phyloP scores from a whole-genome alignment of 92 coral and sea anemone species.

The Umimayanthus kanabou region DNA sequence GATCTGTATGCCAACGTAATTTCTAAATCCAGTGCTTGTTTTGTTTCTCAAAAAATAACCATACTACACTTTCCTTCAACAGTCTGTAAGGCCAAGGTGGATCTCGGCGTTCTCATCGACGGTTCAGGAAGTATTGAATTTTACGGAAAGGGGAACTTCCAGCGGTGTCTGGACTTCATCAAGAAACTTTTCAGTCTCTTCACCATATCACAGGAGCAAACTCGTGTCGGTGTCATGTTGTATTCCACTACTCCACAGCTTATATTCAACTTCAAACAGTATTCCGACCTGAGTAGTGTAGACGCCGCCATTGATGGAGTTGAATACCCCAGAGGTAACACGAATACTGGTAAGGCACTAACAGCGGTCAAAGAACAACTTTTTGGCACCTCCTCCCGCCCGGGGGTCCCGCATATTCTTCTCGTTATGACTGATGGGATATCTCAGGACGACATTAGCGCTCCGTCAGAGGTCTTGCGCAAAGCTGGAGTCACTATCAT shows the following conservation, averaged over 20 bases:
- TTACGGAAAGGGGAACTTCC: constrained; percentile 60
- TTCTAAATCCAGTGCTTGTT: too few relatives aligned
- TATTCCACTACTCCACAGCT: constrained; percentile 50
- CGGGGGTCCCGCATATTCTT: constrained; percentile 30
- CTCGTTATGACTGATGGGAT: constrained; percentile 47
- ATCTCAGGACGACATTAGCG: constrained; percentile 27
- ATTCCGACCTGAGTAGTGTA: constrained; percentile 48
- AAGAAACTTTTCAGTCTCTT: constrained; percentile 59
- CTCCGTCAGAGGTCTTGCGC: constrained; percentile 21
- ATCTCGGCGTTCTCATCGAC: constrained; percentile 23
- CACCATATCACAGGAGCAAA: constrained; percentile 49
- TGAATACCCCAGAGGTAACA: constrained; percentile 8
- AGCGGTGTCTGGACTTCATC: constrained; percentile 54
- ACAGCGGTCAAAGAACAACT: background rate
- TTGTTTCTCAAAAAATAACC: background rate
- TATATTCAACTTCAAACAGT: constrained; percentile 52
- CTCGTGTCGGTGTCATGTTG: constrained; percentile 64
- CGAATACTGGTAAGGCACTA: constrained; percentile 24
- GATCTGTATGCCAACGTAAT: too few relatives aligned
- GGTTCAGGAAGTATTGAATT: constrained; percentile 32
- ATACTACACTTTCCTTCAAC: background rate
- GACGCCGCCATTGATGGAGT: constrained; percentile 32
- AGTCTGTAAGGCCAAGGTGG: constrained; percentile 17
- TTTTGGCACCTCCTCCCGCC: background rate
- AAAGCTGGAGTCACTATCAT: constrained; percentile 17